Conservation (phyloP, 2,113 vertebrate genomes). For the Baryphthengus martii region DNA sequence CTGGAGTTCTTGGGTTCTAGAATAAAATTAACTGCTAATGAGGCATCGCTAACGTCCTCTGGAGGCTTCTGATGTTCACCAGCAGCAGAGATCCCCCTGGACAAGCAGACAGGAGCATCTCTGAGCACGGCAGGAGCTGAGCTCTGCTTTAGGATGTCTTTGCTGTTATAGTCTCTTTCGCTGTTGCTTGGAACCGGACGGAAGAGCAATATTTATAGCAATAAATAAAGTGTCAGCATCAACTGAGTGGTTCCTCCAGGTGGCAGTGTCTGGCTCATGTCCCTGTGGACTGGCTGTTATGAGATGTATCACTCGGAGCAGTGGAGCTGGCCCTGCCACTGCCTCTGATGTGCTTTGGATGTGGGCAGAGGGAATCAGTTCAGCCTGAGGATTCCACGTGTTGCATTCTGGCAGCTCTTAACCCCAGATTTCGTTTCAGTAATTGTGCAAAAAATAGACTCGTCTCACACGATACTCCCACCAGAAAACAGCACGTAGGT, state of each 20-base stretch:
- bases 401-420: neutral
- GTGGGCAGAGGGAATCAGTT: neutral
- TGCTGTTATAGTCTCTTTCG: neutral
- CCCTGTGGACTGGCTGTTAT: accelerated
- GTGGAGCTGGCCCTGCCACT: neutral
- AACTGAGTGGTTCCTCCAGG: neutral
- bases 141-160: neutral
- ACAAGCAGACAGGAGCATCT: neutral
- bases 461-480: constrained; percentile 23
- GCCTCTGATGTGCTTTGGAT: accelerated
- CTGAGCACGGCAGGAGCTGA: neutral
- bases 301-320: accelerated
- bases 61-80: neutral
- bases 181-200: neutral
- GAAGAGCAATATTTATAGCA: neutral
- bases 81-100: neutral
- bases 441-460: constrained; percentile 50
- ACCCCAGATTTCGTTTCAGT: constrained; percentile 8
- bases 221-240: neutral
- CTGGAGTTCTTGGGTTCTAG: neutral
- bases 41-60: neutral
- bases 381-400: neutral
- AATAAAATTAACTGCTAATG: neutral
- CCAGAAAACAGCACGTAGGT: constrained; percentile 1
- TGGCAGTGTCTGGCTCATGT: accelerated